Conservation (phyloP, 2,797 vertebrate species). For the Cyprinodon diabolis region DNA sequence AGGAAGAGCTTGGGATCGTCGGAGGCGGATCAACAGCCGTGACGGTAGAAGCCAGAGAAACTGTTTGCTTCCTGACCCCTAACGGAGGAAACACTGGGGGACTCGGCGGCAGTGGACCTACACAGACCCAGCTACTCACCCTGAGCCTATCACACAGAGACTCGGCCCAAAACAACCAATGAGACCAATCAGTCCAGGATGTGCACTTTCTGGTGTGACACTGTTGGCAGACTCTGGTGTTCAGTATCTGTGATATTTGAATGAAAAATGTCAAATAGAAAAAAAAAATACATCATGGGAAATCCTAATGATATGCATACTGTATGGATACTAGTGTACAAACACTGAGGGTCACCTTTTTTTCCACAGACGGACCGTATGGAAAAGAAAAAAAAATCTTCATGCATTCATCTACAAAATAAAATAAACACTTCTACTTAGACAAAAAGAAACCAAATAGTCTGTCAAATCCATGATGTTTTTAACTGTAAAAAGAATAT, state of each 20-base stretch:
- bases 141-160: constrained; percentile 78
- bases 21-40: background rate
- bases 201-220: constrained; percentile 36
- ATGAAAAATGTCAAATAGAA: constrained; percentile 36
- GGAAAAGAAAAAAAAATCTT: constrained; percentile 72
- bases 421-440: constrained; percentile 78
- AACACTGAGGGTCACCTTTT: constrained; percentile 53
- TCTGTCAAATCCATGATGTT: constrained; percentile 84
- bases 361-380: constrained; percentile 53
- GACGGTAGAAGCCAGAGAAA: constrained; percentile 70
- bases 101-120: constrained; percentile 69
- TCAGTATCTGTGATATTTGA: constrained; percentile 42
- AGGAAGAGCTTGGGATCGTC: constrained; percentile 54
- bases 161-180: constrained; percentile 71
- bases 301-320: constrained; percentile 57
- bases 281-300: constrained; percentile 39
- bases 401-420: constrained; percentile 82
- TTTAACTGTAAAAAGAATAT: constrained; percentile 86
- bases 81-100: constrained; percentile 52
- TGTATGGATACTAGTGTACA: constrained; percentile 50
- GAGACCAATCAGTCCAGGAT: constrained; percentile 44
- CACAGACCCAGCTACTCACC: constrained; percentile 78
- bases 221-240: constrained; percentile 47
- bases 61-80: constrained; percentile 79
- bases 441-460: constrained; percentile 85